phyloP scores from a whole-genome alignment of 2,888 invertebrate species.

The Lingula anatina region DNA sequence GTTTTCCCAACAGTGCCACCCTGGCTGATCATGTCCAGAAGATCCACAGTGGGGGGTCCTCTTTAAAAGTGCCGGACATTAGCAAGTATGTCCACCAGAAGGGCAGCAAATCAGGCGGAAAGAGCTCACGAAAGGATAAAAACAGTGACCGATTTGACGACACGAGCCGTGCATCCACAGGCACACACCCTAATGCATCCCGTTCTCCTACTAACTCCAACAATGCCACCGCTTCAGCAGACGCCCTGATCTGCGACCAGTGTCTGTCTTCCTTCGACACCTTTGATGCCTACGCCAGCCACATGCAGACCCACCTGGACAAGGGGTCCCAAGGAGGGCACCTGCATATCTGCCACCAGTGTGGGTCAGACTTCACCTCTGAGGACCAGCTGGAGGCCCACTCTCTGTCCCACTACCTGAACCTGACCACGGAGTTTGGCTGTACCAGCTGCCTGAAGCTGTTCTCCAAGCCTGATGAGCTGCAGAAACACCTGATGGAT shows the following conservation, averaged over 20 bases:
- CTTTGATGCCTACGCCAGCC: slow-evolving; percentile 29
- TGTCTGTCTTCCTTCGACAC: slow-evolving; percentile 43
- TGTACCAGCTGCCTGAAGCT: slow-evolving; percentile 77
- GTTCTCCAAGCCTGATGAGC: slow-evolving; percentile 75
- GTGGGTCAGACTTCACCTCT: slow-evolving; percentile 57
- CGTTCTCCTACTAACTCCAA: neutral
- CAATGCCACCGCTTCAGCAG: neutral
- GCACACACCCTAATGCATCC: too few relatives aligned
- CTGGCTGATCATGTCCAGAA: too few relatives aligned
- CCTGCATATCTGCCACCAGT: slow-evolving; percentile 54
- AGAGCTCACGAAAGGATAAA: too few relatives aligned
- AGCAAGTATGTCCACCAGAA: too few relatives aligned
- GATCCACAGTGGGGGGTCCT: too few relatives aligned
- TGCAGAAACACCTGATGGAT: slow-evolving; percentile 84
- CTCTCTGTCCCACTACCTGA: slow-evolving; percentile 75
- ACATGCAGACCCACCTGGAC: slow-evolving; percentile 31
- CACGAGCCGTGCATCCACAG: too few relatives aligned
- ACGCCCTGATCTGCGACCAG: slow-evolving; percentile 27
- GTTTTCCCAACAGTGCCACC: too few relatives aligned
- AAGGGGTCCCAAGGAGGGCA: slow-evolving; percentile 5
- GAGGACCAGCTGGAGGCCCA: slow-evolving; percentile 72
- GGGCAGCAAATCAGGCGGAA: too few relatives aligned
- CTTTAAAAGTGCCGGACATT: too few relatives aligned
- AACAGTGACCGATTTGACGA: too few relatives aligned
- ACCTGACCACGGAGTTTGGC: slow-evolving; percentile 75